A percentile compares a stretch with the other conserved stretches of the same genome.
These are phyloP conservation scores for Remorina albescens DNA, from an alignment of 2,797 vertebrate genomes.

Conservation along the genomic window DNA sequence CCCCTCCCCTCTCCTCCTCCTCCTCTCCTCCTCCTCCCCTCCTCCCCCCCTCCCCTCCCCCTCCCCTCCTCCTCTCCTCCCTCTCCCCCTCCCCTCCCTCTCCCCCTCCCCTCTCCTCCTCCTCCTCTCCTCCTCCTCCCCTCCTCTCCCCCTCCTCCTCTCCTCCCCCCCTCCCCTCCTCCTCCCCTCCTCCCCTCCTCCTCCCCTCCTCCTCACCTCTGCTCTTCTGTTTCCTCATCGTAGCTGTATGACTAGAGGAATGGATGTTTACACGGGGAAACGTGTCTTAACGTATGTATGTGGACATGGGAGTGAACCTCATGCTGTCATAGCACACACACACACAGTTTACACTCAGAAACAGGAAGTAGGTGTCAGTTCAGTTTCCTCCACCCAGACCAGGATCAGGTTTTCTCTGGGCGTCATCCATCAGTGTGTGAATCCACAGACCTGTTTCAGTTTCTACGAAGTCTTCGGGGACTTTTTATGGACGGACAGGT, in stretches of 20 bases:
- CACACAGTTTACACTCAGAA: slow-evolving; percentile 24
- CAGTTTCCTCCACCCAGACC: slow-evolving; percentile 30
- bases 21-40: slow-evolving; percentile 35
- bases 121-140: slow-evolving; percentile 34
- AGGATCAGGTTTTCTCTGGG: neutral
- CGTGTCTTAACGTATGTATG: slow-evolving; percentile 61
- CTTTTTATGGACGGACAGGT: too few species aligned
- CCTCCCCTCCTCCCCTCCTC: too few species aligned
- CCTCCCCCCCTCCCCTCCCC: too few species aligned
- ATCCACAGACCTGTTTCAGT: too few species aligned
- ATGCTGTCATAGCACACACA: slow-evolving; percentile 69
- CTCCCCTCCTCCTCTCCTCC: slow-evolving; percentile 33
- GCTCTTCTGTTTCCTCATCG: slow-evolving; percentile 63
- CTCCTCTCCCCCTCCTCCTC: slow-evolving; percentile 35
- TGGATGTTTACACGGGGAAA: slow-evolving; percentile 73
- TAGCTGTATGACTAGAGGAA: slow-evolving; percentile 72
- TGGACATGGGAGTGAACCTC: slow-evolving; percentile 50
- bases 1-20: slow-evolving; percentile 35
- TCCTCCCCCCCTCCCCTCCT: too few species aligned
- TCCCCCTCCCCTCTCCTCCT: slow-evolving; percentile 35
- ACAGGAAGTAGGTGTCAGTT: slow-evolving; percentile 24
- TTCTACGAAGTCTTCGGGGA: too few species aligned
- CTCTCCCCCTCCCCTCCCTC: too few species aligned
- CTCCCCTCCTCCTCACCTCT: slow-evolving; percentile 31
- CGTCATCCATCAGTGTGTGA: too few species aligned